Evolutionary conservation across 1,140 invertebrate species (phyloP).

Genomic region (Onthophagus taurus): DNA sequence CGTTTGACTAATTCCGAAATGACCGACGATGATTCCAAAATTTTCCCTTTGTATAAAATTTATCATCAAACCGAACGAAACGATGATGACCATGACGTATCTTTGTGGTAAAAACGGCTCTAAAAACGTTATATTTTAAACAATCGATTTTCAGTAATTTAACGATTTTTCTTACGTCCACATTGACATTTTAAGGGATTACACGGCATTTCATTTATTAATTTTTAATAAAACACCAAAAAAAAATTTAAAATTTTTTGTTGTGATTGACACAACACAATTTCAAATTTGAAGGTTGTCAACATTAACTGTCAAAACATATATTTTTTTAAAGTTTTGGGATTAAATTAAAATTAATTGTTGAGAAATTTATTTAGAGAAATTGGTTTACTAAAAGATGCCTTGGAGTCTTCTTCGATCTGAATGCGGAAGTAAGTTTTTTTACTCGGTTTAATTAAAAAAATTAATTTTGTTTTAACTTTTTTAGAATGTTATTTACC

Average conservation of each 20-base stretch:
- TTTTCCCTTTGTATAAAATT: too few relatives aligned
- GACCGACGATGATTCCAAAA: too few relatives aligned
- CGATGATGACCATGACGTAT: not conserved
- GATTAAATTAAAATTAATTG: not conserved
- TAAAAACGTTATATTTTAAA: not conserved
- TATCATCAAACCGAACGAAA: too few relatives aligned
- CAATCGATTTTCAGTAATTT: not conserved
- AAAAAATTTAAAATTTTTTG: not conserved
- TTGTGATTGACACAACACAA: not conserved
- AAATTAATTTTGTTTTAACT: not conserved
- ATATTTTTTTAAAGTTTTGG: not conserved
- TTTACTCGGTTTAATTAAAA: not conserved
- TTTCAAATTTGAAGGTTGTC: not conserved
- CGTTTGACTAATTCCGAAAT: too few relatives aligned
- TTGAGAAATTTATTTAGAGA: not conserved
- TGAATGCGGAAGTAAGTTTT: slow-evolving; percentile 9
- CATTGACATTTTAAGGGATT: slow-evolving; percentile 1
- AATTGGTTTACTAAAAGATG: slow-evolving; percentile 2
- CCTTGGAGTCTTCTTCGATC: not conserved
- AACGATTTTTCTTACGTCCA: not conserved
- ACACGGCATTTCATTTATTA: not conserved
- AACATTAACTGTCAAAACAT: too few relatives aligned
- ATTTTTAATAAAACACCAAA: not conserved
- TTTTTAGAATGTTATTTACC: slow-evolving; percentile 5
- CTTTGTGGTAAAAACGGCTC: not conserved